These are phyloP conservation scores for Austrolebias charrua DNA, from an alignment of 2,797 vertebrate genomes.

Conservation along the genomic window DNA sequence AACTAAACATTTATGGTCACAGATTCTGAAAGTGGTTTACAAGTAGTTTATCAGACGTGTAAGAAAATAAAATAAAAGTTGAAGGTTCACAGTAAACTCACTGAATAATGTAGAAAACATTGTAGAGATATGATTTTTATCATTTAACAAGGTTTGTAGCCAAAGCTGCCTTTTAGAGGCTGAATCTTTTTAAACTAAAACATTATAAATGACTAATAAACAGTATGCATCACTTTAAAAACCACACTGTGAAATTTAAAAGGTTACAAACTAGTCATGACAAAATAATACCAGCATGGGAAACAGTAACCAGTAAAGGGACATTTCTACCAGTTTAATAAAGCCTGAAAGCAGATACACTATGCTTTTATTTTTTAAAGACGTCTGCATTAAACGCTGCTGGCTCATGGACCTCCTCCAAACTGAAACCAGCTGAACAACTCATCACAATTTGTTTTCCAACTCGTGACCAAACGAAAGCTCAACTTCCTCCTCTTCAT, in stretches of 20 bases:
- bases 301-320: too few relatives aligned
- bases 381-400: too few relatives aligned
- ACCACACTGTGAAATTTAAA: too few relatives aligned
- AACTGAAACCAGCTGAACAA: conserved; percentile 7
- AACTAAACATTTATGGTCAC: conserved; percentile 38
- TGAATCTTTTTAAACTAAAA: too few relatives aligned
- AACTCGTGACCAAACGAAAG: conserved; percentile 4
- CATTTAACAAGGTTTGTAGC: not conserved
- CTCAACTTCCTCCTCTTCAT: conserved; percentile 13
- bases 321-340: too few relatives aligned
- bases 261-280: too few relatives aligned
- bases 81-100: conserved; percentile 12
- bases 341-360: too few relatives aligned
- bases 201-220: not conserved
- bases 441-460: conserved; percentile 26
- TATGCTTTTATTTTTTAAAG: too few relatives aligned
- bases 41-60: not conserved
- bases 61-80: not conserved
- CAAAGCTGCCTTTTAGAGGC: too few relatives aligned
- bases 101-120: not conserved
- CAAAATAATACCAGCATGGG: too few relatives aligned
- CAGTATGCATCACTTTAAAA: not conserved
- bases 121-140: not conserved
- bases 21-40: conserved; percentile 39
- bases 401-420: not conserved